Conservation (phyloP, 2,113 vertebrate genomes). For the Epinephelus cyanopodus region DNA sequence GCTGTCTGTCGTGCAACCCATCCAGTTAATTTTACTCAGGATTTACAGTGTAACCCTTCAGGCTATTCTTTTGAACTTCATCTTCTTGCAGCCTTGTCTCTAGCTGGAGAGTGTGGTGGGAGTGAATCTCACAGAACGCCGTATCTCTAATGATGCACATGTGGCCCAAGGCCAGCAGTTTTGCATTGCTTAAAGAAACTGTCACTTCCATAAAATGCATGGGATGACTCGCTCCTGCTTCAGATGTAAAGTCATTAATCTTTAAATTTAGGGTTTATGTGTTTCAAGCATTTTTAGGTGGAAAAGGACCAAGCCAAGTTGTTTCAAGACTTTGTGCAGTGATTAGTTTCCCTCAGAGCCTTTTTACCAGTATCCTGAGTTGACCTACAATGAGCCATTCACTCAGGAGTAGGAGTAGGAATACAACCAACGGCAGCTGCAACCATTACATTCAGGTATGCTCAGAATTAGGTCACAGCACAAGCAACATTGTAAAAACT, state of each 20-base stretch:
- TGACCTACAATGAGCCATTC: conserved; percentile 41
- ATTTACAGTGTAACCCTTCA: conserved; percentile 37
- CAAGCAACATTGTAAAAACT: not conserved
- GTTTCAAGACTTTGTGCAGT: conserved; percentile 29
- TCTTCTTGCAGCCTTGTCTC: conserved; percentile 55
- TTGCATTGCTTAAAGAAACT: conserved; percentile 61
- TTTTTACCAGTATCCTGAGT: conserved; percentile 25
- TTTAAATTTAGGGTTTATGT: conserved; percentile 30
- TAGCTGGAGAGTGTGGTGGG: conserved; percentile 32
- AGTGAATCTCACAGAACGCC: conserved; percentile 37
- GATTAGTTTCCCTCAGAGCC: conserved; percentile 16
- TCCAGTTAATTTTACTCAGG: conserved; percentile 40
- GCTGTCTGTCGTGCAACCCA: conserved; percentile 44
- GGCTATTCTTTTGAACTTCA: conserved; percentile 63
- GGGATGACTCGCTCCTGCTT: conserved; percentile 39
- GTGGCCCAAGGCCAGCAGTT: conserved; percentile 56
- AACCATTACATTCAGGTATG: conserved; percentile 18
- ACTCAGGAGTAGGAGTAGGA: conserved; percentile 14
- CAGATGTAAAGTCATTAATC: conserved; percentile 44
- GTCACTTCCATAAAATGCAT: conserved; percentile 55
- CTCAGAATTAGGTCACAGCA: conserved; percentile 44
- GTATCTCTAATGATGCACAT: conserved; percentile 72
- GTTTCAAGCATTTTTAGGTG: conserved; percentile 24
- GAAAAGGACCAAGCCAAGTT: not conserved
- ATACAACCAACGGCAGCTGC: conserved; percentile 6